Percentiles rank a stretch among this genome's conserved stretches.
Evolutionary conservation across 2,113 vertebrate genomes (phyloP).

Genomic region (Diphyllodes magnificus): DNA sequence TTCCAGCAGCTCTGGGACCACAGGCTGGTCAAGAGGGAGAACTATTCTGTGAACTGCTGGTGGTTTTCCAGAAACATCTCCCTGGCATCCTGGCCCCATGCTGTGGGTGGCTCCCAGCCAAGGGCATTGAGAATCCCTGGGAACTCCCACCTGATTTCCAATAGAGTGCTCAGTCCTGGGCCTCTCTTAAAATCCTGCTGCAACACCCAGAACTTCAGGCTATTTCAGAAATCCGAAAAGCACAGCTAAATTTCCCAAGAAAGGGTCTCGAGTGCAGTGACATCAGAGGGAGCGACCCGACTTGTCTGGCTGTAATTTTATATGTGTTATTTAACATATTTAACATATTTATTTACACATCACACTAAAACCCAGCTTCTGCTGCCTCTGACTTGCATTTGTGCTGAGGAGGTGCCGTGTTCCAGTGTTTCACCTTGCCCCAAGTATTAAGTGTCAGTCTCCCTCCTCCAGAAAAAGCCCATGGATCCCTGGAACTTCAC

Average conservation of each 20-base stretch:
- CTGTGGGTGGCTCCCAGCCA: background rate
- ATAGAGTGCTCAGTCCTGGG: background rate
- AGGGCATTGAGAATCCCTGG: background rate
- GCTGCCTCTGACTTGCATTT: background rate
- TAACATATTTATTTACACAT: background rate
- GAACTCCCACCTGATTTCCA: background rate
- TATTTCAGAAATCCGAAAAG: background rate
- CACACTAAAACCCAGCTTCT: background rate
- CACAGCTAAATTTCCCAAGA: background rate
- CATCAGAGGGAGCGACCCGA: accelerated
- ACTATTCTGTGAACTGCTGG: background rate
- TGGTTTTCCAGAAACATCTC: background rate
- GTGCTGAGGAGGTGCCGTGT: background rate
- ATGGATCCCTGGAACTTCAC: background rate
- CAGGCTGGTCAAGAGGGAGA: background rate
- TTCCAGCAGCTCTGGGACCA: background rate
- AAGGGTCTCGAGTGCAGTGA: accelerated
- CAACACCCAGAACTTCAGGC: background rate
- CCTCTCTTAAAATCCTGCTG: background rate
- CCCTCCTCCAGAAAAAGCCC: background rate
- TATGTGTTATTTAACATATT: background rate
- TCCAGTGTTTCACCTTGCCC: background rate
- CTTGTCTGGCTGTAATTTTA: background rate
- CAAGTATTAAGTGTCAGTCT: background rate
- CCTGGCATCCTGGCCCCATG: background rate